Evolutionary conservation across 1,140 invertebrate genomes (phyloP), one percentile per base, ranked within the genome.

Genomic region (Drosophila orosa): DNA sequence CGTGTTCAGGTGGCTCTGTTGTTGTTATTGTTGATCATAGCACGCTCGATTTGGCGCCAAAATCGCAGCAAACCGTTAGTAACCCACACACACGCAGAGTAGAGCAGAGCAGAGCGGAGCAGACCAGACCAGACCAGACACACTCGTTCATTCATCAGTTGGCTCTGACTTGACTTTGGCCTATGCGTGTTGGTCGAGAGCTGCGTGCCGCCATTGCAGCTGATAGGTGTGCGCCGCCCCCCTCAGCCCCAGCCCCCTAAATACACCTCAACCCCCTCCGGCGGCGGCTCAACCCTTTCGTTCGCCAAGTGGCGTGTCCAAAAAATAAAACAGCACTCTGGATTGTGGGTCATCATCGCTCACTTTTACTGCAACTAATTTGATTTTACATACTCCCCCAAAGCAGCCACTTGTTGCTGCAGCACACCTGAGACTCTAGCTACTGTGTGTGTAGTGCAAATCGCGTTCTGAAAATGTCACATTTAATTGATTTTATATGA

Each of bases 31-130:
- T 77, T 76, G 76, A 83, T 89, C 83, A 80, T 76, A 78, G 79
- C 82, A 87, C 67, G 84, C 84, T 83, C 72, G 59, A 71, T 89
- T 89, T 87, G 83, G 76, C 83, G 80, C 84, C 80, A 89, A 87
- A 87, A 87, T 86, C 82, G 60, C 82, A 50, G 39, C 68, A 47
- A 68, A 71, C 77, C 57, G 45, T 60, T 65, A 67, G 59, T 45
- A 61, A 58, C 44, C 47, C 62, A 63, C 25, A 65, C 40, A 72
- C 52, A 59, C 62, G 54, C 42, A 60, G 40, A 62, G 31, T n/a
- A 19, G 44, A 45, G 25, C 57, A 17, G 60, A 47, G 57, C 52
- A 61, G 50, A 56, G 42, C 22, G 65, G 42, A 54, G 42, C n/a
- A 39, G 37, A 45, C 22, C 44, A 77, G 35, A 78, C n/a, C n/a